Conservation (phyloP, 2,888 invertebrate species). For the Acleris holmiana region DNA sequence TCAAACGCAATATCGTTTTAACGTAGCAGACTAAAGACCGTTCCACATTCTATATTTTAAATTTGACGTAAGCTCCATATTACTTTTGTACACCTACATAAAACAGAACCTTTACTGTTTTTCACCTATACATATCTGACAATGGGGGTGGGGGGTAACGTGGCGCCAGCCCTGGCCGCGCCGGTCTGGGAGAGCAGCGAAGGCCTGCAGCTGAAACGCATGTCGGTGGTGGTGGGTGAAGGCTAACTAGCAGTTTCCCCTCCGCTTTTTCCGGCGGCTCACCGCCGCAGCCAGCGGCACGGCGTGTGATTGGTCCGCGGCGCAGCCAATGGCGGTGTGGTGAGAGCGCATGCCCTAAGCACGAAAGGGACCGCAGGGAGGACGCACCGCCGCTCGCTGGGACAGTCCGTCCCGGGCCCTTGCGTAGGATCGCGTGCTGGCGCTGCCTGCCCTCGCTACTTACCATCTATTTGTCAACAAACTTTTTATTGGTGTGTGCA, state of each 20-base stretch:
- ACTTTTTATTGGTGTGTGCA: conserved; percentile 58
- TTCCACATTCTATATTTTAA: too few relatives aligned
- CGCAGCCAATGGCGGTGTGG: conserved; percentile 64
- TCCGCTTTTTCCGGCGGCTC: conserved; percentile 53
- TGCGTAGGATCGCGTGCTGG: conserved; percentile 64
- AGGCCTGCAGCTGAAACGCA: conserved; percentile 51
- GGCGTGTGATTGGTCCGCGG: conserved; percentile 60
- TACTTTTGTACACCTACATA: too few relatives aligned
- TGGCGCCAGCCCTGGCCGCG: too few relatives aligned
- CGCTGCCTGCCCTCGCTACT: conserved; percentile 57
- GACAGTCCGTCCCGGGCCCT: conserved; percentile 76
- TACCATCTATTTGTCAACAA: conserved; percentile 62
- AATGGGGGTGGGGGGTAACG: too few relatives aligned
- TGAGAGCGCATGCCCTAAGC: conserved; percentile 62
- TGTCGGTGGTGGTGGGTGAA: conserved; percentile 55
- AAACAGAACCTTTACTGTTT: too few relatives aligned
- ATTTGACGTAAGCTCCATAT: too few relatives aligned
- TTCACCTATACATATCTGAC: too few relatives aligned
- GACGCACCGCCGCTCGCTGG: conserved; percentile 41
- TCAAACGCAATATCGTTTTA: too few relatives aligned
- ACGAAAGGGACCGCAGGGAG: conserved; percentile 68
- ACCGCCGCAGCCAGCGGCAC: conserved; percentile 60
- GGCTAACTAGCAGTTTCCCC: conserved; percentile 65
- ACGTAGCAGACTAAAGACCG: too few relatives aligned
- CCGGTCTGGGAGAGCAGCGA: neutral